Evolutionary conservation across 2,797 vertebrate genomes (phyloP).

Genomic region (Adrianichthys oophorus): DNA sequence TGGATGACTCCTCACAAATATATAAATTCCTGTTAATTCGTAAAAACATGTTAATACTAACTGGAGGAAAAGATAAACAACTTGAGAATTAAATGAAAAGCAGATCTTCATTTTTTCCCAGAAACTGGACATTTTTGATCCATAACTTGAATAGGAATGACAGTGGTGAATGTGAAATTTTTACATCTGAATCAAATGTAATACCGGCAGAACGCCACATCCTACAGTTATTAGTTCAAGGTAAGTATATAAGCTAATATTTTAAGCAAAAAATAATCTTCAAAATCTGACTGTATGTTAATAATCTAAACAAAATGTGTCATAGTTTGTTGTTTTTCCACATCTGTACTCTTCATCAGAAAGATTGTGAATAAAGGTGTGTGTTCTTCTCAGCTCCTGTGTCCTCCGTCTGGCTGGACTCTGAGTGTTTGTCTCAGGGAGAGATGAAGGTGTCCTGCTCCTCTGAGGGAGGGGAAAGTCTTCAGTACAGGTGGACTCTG

Average conservation of each 20-base stretch:
- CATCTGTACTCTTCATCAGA: too few species aligned
- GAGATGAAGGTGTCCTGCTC: constrained; percentile 44
- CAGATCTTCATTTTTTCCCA: constrained; percentile 24
- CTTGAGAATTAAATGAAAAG: accelerated
- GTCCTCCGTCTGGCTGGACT: constrained; percentile 30
- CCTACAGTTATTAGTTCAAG: neutral
- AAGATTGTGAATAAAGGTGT: too few species aligned
- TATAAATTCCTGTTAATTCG: accelerated
- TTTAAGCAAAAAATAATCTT: too few species aligned
- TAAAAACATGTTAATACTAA: accelerated
- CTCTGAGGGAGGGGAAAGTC: constrained; percentile 32
- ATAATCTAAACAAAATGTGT: too few species aligned
- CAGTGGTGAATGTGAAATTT: accelerated
- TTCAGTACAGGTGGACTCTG: constrained; percentile 59
- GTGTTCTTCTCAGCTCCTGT: constrained; percentile 53
- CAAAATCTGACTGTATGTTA: too few species aligned
- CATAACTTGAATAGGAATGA: accelerated
- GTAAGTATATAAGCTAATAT: too few species aligned
- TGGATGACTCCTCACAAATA: neutral
- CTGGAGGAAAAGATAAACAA: accelerated
- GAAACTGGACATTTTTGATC: constrained; percentile 1
- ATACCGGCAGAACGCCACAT: accelerated
- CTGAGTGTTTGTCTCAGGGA: constrained; percentile 56
- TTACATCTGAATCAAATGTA: accelerated
- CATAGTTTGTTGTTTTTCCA: too few species aligned